Conservation (phyloP, 2,888 invertebrate genomes). For the Rhagophthalmus giganteus region DNA sequence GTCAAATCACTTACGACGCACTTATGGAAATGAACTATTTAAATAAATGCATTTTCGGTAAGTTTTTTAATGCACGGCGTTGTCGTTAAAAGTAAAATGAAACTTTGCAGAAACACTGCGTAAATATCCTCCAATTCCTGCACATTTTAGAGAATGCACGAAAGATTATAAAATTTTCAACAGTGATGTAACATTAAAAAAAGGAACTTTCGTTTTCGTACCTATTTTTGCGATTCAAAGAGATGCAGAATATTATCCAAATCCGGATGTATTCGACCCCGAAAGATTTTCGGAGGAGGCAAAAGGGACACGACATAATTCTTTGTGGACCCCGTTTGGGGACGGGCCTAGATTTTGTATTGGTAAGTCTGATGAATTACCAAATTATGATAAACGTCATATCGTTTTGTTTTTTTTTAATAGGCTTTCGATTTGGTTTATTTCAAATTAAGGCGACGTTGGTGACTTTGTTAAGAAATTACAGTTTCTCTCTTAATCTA, state of each 20-base stretch:
- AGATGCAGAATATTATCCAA: conserved; percentile 12
- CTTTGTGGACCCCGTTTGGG: conserved; percentile 42
- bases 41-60: conserved; percentile 61
- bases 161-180: conserved; percentile 40
- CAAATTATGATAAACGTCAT: background rate
- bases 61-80: background rate
- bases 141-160: conserved; percentile 34
- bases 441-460: conserved; percentile 34
- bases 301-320: background rate
- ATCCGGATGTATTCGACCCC: conserved; percentile 25
- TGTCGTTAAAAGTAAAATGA: background rate
- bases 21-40: conserved; percentile 61
- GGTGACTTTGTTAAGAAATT: conserved; percentile 24
- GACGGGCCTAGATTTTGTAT: conserved; percentile 45
- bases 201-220: conserved; percentile 43
- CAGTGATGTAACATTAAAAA: conserved; percentile 43
- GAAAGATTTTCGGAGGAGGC: conserved; percentile 24
- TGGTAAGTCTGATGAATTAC: conserved; percentile 30
- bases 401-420: no score
- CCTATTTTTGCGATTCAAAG: conserved; percentile 8
- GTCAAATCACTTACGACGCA: conserved; percentile 60
- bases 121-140: conserved; percentile 44
- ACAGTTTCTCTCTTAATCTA: conserved; percentile 18
- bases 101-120: conserved; percentile 10
- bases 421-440: conserved; percentile 33